phyloP scores from a whole-genome alignment of 2,888 invertebrate genomes.

The Ptilodon capucinus region DNA sequence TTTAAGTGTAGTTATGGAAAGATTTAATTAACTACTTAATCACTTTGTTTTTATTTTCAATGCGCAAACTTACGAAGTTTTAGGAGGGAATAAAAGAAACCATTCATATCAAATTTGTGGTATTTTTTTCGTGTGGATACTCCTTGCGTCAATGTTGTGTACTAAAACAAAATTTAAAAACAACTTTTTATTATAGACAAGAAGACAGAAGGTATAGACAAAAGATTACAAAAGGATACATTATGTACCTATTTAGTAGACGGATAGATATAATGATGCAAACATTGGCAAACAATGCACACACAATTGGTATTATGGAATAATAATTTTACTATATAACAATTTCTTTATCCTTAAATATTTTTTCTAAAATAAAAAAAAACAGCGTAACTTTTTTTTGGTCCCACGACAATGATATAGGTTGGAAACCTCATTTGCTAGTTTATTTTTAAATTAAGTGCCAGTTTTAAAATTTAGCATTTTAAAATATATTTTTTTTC shows the following conservation, averaged over 20 bases:
- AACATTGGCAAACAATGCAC: constrained; percentile 12
- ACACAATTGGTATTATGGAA: constrained; percentile 13
- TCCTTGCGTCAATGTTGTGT: no score
- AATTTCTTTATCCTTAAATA: no score
- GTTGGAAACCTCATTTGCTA: constrained; percentile 21
- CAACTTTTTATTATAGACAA: constrained; percentile 41
- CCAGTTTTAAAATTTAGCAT: not conserved
- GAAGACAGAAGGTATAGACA: constrained; percentile 31
- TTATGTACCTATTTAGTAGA: constrained; percentile 6
- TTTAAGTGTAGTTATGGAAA: no score
- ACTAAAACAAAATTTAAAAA: constrained; percentile 21
- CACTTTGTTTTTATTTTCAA: no score
- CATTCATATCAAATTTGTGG: no score
- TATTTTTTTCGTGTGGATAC: no score
- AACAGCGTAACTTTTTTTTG: constrained; percentile 47
- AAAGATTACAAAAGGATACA: constrained; percentile 33
- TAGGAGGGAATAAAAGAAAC: no score
- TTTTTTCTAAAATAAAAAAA: constrained; percentile 26
- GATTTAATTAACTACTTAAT: no score
- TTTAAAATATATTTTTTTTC: not conserved
- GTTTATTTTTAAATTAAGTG: not conserved
- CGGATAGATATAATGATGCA: constrained; percentile 14
- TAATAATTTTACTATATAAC: no score
- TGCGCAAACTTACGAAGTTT: no score
- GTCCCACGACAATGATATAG: constrained; percentile 54